Evolutionary conservation across 2,113 vertebrate genomes (phyloP).

Genomic region (Nothobranchius kuhntae): DNA sequence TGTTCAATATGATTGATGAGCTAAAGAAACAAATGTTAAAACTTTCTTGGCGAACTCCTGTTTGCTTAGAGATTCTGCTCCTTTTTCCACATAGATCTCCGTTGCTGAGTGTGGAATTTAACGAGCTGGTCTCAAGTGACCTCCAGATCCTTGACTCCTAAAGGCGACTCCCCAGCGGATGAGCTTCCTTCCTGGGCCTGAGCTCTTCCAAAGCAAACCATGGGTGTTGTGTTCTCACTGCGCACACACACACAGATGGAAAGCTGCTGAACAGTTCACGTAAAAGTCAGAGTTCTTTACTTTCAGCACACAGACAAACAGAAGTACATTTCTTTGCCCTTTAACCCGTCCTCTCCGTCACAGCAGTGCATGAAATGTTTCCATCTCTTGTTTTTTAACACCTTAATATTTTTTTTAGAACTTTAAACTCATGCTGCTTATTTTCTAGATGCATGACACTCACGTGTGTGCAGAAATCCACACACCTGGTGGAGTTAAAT

Average conservation of each 20-base stretch:
- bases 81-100: conserved; percentile 40
- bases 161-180: conserved; percentile 36
- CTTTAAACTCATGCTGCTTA: conserved; percentile 50
- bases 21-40: conserved; percentile 19
- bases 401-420: too few species aligned
- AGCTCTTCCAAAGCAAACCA: conserved; percentile 32
- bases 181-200: conserved; percentile 49
- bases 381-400: conserved; percentile 32
- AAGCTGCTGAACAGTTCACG: conserved; percentile 55
- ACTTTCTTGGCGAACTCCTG: conserved; percentile 27
- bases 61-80: conserved; percentile 53
- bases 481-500: conserved; percentile 30
- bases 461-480: conserved; percentile 14
- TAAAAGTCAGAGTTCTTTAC: conserved; percentile 66
- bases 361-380: conserved; percentile 34
- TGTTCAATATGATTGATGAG: conserved; percentile 29
- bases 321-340: conserved; percentile 35
- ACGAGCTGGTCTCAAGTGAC: conserved; percentile 57
- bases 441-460: conserved; percentile 50
- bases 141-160: conserved; percentile 54
- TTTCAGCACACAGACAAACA: conserved; percentile 56
- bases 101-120: conserved; percentile 59
- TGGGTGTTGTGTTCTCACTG: conserved; percentile 34
- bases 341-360: conserved; percentile 18
- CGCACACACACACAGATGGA: not conserved